Evolutionary conservation across 2,888 invertebrate species (phyloP).

Genomic region (Trichacis sp.): DNA sequence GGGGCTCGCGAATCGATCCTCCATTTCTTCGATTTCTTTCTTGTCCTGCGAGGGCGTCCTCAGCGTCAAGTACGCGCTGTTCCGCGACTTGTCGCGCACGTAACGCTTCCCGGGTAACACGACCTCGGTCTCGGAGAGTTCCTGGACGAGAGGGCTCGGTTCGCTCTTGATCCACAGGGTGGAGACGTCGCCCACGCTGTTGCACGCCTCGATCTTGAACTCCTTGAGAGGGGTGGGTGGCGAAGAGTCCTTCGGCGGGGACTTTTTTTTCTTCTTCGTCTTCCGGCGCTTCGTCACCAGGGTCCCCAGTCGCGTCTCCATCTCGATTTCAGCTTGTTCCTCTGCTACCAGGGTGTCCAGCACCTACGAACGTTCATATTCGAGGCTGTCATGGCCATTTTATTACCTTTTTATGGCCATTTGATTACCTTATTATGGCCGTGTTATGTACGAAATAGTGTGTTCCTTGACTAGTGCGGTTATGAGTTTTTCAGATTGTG

Average conservation of each 20-base stretch:
- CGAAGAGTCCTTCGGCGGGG: too few relatives aligned
- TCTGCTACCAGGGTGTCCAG: conserved; percentile 63
- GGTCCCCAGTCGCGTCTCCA: conserved; percentile 56
- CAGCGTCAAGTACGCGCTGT: conserved; percentile 62
- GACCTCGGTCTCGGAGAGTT: conserved; percentile 52
- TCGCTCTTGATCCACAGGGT: conserved; percentile 52
- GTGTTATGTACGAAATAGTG: too few relatives aligned
- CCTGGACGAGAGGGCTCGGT: conserved; percentile 12
- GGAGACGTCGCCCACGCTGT: conserved; percentile 62
- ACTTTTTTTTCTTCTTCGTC: conserved; percentile 21
- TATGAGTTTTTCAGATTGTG: too few relatives aligned
- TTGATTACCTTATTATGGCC: too few relatives aligned
- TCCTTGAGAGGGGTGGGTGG: too few relatives aligned
- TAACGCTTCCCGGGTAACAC: conserved; percentile 59
- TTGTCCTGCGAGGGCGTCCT: conserved; percentile 44
- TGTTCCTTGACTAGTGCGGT: too few relatives aligned
- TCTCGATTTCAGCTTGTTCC: conserved; percentile 64
- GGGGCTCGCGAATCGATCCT: conserved; percentile 22
- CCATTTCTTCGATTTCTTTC: not conserved
- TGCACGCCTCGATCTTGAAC: conserved; percentile 61
- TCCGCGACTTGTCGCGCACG: conserved; percentile 59
- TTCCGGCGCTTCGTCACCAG: conserved; percentile 34
- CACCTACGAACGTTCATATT: conserved; percentile 64
- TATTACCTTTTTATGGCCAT: too few relatives aligned
- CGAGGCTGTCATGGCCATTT: conserved; percentile 32